phyloP scores from a whole-genome alignment of 2,797 vertebrate genomes.

The Microctenopoma stevenorrisi region DNA sequence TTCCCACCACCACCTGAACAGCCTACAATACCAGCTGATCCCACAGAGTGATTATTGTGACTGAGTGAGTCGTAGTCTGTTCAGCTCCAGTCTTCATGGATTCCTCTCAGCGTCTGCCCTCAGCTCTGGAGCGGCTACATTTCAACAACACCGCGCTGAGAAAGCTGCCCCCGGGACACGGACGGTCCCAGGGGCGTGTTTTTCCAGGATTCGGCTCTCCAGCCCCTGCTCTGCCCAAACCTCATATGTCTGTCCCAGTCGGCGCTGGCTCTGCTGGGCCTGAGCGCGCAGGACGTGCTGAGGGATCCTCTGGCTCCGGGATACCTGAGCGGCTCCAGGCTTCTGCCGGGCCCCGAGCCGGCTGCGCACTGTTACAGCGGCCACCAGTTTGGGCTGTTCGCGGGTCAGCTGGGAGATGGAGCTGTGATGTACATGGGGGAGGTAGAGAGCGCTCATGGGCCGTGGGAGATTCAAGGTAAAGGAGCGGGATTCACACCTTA shows the following conservation, averaged over 20 bases:
- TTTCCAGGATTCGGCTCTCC: conserved; percentile 79
- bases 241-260: conserved; percentile 83
- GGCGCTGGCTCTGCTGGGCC: conserved; percentile 83
- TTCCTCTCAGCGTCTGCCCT: background rate
- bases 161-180: conserved; percentile 80
- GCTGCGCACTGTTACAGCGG: conserved; percentile 92
- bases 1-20: too few species aligned
- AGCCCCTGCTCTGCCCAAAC: conserved; percentile 77
- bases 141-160: conserved; percentile 86
- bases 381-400: conserved; percentile 91
- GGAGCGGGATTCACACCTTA: conserved; percentile 90
- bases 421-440: conserved; percentile 91
- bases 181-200: conserved; percentile 84
- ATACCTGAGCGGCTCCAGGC: conserved; percentile 86
- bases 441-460: conserved; percentile 66
- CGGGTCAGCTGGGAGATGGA: conserved; percentile 91
- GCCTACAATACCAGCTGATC: too few species aligned
- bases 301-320: conserved; percentile 45
- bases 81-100: conserved; percentile 38
- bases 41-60: background rate
- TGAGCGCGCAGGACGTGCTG: conserved; percentile 65
- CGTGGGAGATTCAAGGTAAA: conserved; percentile 92
- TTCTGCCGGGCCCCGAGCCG: conserved; percentile 84
- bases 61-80: too few species aligned
- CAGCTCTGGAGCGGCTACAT: too few species aligned